These are phyloP conservation scores for Microcebus jonahi DNA, from an alignment of 2,113 vertebrate genomes.

Conservation along the genomic window DNA sequence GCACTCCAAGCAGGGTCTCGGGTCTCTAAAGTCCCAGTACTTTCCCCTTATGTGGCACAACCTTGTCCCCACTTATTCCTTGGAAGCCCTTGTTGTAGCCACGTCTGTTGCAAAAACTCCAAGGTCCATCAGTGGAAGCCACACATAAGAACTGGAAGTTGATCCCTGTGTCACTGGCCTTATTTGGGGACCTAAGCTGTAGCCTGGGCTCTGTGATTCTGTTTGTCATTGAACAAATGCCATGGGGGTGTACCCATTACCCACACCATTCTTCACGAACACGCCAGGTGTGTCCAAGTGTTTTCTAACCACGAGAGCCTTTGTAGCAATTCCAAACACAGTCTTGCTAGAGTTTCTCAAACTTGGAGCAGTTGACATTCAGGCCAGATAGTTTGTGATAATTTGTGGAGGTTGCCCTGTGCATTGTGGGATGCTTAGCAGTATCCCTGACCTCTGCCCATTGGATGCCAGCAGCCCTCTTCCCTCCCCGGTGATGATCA, in stretches of 20 bases:
- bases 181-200: background rate
- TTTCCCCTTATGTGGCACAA: background rate
- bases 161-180: no score
- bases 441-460: background rate
- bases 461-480: no score
- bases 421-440: fast-evolving
- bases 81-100: no score
- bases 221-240: fast-evolving
- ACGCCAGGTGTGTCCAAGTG: fast-evolving
- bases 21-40: background rate
- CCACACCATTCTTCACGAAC: background rate
- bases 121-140: background rate
- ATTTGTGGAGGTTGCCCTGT: fast-evolving
- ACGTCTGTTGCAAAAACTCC: background rate
- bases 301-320: background rate
- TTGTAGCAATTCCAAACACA: background rate
- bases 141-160: background rate
- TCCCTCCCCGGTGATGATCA: background rate
- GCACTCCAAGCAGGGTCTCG: fast-evolving
- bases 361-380: fast-evolving
- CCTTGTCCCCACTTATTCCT: background rate
- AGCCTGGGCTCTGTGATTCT: background rate
- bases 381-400: background rate
- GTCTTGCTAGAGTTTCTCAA: background rate
- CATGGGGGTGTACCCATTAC: background rate